Conservation (phyloP, 2,888 invertebrate species). For the Cabera pusaria region DNA sequence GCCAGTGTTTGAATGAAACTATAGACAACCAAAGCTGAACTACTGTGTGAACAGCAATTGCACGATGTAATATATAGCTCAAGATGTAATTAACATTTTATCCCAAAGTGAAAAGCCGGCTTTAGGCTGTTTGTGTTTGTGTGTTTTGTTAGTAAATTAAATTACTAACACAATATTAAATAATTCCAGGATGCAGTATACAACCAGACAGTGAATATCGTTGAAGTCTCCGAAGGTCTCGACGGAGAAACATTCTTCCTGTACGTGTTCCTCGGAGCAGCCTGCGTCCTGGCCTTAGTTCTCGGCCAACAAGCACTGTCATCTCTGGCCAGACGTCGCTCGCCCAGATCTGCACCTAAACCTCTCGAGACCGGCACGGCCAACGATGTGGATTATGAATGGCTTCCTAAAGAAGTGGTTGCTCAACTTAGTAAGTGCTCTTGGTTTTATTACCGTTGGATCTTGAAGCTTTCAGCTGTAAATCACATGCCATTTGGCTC, state of each 20-base stretch:
- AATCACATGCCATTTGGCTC: too few relatives aligned
- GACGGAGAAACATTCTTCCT: constrained; percentile 99
- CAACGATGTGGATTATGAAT: constrained; percentile 98
- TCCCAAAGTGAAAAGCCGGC: too few relatives aligned
- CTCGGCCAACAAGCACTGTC: constrained; percentile 94
- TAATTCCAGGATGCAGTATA: constrained; percentile 95
- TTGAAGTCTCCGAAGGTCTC: constrained; percentile 97
- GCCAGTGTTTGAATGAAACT: too few relatives aligned
- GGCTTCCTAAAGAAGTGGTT: constrained; percentile 97
- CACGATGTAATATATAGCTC: too few relatives aligned
- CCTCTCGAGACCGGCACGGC: constrained; percentile 96
- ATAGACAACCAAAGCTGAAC: too few relatives aligned
- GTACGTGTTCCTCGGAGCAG: constrained; percentile 96
- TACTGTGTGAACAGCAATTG: too few relatives aligned
- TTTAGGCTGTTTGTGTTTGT: too few relatives aligned
- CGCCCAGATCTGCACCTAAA: constrained; percentile 79
- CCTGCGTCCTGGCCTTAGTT: constrained; percentile 93
- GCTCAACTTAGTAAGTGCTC: constrained; percentile 90
- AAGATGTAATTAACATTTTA: too few relatives aligned
- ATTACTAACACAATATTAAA: too few relatives aligned
- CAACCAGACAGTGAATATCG: constrained; percentile 98
- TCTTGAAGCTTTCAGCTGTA: too few relatives aligned
- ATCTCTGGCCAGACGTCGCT: constrained; percentile 91
- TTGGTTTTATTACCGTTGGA: too few relatives aligned
- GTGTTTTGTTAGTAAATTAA: too few relatives aligned